Base-by-base conservation (phyloP, 2,797 vertebrate genomes). In the Acanthurus leucopareius region DNA sequence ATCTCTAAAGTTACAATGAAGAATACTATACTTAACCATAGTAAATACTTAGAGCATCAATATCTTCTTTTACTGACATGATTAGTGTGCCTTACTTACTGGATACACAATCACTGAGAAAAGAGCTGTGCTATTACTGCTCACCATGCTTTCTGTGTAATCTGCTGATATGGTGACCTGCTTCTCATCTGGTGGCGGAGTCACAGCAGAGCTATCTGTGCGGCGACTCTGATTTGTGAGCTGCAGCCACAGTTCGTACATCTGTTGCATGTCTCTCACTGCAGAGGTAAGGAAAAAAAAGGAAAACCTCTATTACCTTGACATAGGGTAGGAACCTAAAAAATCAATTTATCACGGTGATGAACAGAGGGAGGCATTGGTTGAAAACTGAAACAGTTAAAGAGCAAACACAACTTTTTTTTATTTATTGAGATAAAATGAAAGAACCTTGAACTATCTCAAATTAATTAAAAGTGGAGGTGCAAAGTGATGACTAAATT, bases 221-320 rank as follows among this genome's bases (percentile, higher is more conserved):
- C 97, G 96, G 74, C 97, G 95, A 54, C 95, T 97, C 74, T 98
- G 96, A 93, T 97, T 99, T 93, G 98, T 98, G 75, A 97, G 96
- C 83, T 98, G 97, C 80, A 98, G 95, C 97, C 97, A 99, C 95
- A 99, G 96, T 85, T 99, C 98, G 10, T 98, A 99, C 92, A 98
- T 97, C 95, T 98, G 97, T 90, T 99, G 98, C 96, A 99, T 99
- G 94, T 99, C 98, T 87, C 98, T 95, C 92, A 99, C 98, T 99
- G 73, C 15, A 59, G 35, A 45, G 49, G 67, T 10, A 16, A 14
- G 1, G 48, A 15, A 60, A 13, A 13, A 4, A 17, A 15, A 20
- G n/a, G 10, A 72, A 2, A 3, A 60, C 2, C 38, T 81, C 47
- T 53, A 47, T 38, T 10, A 84, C 22, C 25, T 58, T 32, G 5